These are phyloP conservation scores for Ischnura elegans DNA, from an alignment of 2,888 invertebrate species.

Conservation along the genomic window DNA sequence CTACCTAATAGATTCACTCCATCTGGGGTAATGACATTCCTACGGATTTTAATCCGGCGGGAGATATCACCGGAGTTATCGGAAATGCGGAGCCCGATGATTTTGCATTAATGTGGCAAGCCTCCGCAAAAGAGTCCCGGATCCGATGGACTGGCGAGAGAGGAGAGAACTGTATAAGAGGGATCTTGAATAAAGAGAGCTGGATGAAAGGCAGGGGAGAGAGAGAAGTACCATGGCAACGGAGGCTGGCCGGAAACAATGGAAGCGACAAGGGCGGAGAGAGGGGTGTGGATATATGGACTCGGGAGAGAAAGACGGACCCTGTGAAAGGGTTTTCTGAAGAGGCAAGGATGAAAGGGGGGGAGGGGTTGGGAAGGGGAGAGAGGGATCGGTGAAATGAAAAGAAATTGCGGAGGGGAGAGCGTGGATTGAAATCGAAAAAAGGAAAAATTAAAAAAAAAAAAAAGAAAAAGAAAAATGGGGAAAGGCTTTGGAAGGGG, in stretches of 20 bases:
- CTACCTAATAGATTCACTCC: not conserved
- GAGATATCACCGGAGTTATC: not conserved
- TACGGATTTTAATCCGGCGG: not conserved
- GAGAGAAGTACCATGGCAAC: conserved; percentile 2
- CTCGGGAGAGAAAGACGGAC: conserved; percentile 37
- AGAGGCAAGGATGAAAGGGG: conserved; percentile 9
- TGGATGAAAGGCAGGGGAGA: not conserved
- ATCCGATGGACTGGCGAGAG: not conserved
- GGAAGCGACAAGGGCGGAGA: not conserved
- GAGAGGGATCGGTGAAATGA: not conserved
- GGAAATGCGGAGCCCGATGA: not conserved
- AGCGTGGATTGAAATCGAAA: conserved; percentile 8
- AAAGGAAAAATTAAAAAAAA: not conserved
- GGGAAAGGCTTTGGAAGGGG: not conserved
- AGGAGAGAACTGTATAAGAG: not conserved
- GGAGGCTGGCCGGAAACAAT: conserved; percentile 7
- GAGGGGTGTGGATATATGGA: not conserved
- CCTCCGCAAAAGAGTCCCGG: not conserved
- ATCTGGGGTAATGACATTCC: not conserved
- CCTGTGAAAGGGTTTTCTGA: not conserved
- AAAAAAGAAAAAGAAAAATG: not conserved
- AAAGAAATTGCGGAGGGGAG: not conserved
- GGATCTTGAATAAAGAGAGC: not conserved
- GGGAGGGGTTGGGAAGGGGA: too few relatives aligned
- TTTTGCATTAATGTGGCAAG: conserved; percentile 1